A percentile compares a stretch with the other conserved stretches of the same genome.
phyloP scores from a whole-genome alignment of 2,888 invertebrate species.

The Folsomia candida region DNA sequence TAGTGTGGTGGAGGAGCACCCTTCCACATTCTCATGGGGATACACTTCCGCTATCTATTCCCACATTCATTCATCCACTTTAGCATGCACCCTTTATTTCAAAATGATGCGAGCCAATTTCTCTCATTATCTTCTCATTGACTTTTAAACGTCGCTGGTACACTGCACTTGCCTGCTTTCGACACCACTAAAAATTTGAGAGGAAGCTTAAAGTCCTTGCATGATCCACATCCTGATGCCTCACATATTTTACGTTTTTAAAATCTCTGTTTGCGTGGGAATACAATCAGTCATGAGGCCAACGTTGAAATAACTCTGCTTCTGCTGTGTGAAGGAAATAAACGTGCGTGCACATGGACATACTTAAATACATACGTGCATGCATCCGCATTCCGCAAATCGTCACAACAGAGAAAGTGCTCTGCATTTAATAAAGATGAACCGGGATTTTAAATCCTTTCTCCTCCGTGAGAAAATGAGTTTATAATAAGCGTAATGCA shows the following conservation, averaged over 20 bases:
- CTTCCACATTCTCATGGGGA: constrained; percentile 24
- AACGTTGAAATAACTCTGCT: background rate
- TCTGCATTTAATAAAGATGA: constrained; percentile 7
- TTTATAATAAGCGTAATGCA: constrained; percentile 9
- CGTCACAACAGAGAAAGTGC: constrained; percentile 2
- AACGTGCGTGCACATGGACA: background rate
- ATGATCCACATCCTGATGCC: constrained; percentile 5
- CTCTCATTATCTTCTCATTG: constrained; percentile 24
- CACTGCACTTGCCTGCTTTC: no score
- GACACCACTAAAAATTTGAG: background rate
- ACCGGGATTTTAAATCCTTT: constrained; percentile 10
- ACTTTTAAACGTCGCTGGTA: background rate
- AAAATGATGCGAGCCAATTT: constrained; percentile 18
- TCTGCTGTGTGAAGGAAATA: no score
- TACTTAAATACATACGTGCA: background rate
- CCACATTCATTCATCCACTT: constrained; percentile 17
- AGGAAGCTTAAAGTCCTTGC: background rate
- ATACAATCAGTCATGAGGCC: background rate
- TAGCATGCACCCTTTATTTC: constrained; percentile 22
- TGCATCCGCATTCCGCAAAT: constrained; percentile 16
- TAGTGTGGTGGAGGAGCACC: background rate
- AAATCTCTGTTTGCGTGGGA: background rate
- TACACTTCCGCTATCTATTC: constrained; percentile 20
- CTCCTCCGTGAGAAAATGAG: constrained; percentile 37
- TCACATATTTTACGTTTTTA: background rate